Base-by-base conservation (phyloP, 2,797 vertebrate species). In the Spea hammondii region DNA sequence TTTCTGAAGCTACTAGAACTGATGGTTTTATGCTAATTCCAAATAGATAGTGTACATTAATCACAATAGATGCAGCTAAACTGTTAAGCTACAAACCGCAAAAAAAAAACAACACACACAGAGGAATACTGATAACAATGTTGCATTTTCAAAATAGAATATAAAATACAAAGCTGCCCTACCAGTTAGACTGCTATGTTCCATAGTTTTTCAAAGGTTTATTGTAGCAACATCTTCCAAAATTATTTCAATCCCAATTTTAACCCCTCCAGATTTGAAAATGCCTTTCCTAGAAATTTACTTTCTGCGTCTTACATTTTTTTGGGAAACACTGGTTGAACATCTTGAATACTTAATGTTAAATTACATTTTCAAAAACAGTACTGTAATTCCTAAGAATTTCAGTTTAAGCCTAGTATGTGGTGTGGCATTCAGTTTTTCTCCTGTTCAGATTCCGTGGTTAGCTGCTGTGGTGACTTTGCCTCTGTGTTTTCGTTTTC, bases 381-480 rank as follows among this genome's bases (percentile, higher is more conserved):
- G 79, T 84, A 85, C 83, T 83, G 78, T 84, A 82, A 88, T 77
- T 85, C 85, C 83, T 77, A 86, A 86, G 85, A 81, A 77, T 87
- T 88, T 87, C 83, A 83, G 85, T 88, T 86, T 84, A 84, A 85
- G 86, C 78, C 55, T 60, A 48, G 44, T 44, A 9, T 53, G 14
- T 9, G 51, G 14, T 57, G 60, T n/a, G 11, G 17, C 9, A 64
- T 64, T 64, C 59, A 49, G 87, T 91, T 91, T 89, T 93, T 94
- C 67, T 87, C 87, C 85, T 90, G 93, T 88, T 93, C 94, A 77
- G 91, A 90, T 86, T 96, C 95, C 69, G 87, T 79, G 46, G 82
- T 88, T 86, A 93, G 90, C 74, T 95, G 94, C 88, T 94, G 92
- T 80, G 93, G 89, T 17, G 85, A 65, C 74, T 88, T 87, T 87